These are phyloP conservation scores for Coleophora flavipennella DNA, from an alignment of 2,888 invertebrate genomes.

Conservation along the genomic window DNA sequence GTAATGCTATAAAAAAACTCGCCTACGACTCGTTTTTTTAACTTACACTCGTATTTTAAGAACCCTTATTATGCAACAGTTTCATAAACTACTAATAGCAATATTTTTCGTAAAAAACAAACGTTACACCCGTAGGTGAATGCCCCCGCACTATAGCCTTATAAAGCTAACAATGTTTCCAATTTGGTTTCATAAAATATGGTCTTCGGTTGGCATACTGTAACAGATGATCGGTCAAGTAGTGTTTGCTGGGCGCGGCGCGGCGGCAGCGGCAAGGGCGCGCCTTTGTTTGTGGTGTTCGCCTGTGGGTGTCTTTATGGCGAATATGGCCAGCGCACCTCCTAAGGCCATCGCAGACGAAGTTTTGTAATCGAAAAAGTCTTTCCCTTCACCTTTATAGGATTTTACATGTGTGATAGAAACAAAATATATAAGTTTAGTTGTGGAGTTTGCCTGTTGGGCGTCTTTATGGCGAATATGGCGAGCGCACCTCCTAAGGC, in stretches of 20 bases:
- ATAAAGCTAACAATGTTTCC: conserved; percentile 5
- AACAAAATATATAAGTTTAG: conserved; percentile 24
- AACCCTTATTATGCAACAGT: no score
- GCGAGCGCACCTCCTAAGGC: no score
- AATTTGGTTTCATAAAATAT: conserved; percentile 27
- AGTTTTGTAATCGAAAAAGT: no score
- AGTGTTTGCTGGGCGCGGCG: conserved; percentile 43
- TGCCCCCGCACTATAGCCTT: no score
- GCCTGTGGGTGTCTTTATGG: conserved; percentile 64
- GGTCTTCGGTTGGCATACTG: conserved; percentile 16
- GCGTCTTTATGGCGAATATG: conserved; percentile 57
- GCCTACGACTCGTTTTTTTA: no score
- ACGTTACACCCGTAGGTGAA: no score
- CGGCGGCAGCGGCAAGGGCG: conserved; percentile 43
- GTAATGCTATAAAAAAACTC: no score
- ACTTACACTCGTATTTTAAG: no score
- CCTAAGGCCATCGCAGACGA: no score
- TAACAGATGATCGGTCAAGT: conserved; percentile 60
- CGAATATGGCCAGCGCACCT: conserved; percentile 25
- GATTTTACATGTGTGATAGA: conserved; percentile 12
- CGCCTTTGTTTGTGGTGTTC: conserved; percentile 54
- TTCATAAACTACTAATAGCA: no score
- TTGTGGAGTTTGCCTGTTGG: conserved; percentile 52
- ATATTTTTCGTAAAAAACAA: no score
- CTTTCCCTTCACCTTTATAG: not conserved